Evolutionary conservation across 2,113 vertebrate genomes (phyloP), one percentile per base, ranked within the genome.

Genomic region (Psettodes erumei): DNA sequence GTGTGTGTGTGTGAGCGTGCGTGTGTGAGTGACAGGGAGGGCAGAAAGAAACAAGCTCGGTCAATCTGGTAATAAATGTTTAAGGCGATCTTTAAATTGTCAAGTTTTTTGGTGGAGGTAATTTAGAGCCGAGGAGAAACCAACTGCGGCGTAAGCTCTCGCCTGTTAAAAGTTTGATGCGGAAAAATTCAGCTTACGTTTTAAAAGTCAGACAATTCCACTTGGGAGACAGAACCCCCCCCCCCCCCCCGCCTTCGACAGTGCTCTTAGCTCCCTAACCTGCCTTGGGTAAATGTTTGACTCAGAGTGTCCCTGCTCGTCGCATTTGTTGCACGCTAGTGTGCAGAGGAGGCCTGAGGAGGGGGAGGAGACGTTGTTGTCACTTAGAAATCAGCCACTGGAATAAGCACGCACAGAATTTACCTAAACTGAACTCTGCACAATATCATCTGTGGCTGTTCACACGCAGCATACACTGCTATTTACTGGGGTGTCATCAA

Each of bases 261-360:
- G 30, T 10, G 2, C 78, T 58, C 33, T 62, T 27, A 63, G 70
- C 56, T 79, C 50, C 38, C 48, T 40, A 40, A 63, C 63, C 69
- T 62, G 75, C n/a, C 42, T 16, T 54, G 56, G 61, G 90, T 89
- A 86, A 88, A 91, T 83, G 77, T 88, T 85, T 89, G 71, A 87
- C 86, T 71, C 71, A 53, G 38, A 76, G 75, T 65, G 65, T 81
- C 73, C 47, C 71, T 59, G 74, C 62, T 79, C 8, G 45, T 48
- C 45, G 48, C 37, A 56, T 83, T 76, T 82, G 77, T 78, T 70
- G 78, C 84, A 87, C 63, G 58, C 74, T 48, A 75, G 60, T 71
- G 47, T 81, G 81, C 79, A 62, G 68, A 18, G 16, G 66, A 79
- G 72, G 72, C 74, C 76, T 35, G 2, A 19, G 37, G 47, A 18